Percentiles rank a stretch among this genome's conserved stretches.
phyloP scores from a whole-genome alignment of 2,888 invertebrate species.

The Caradrina clavipalpis region DNA sequence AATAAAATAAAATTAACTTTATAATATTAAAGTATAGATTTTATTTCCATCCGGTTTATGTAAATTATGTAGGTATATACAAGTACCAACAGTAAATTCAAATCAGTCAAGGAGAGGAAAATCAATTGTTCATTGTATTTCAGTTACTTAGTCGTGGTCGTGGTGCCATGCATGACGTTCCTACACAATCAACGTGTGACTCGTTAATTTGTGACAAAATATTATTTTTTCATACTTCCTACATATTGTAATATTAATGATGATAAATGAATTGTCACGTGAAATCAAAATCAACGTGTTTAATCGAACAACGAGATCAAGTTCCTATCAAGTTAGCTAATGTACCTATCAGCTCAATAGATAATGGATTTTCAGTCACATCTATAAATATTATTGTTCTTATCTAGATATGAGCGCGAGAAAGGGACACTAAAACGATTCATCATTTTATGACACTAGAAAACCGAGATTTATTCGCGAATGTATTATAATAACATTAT shows the following conservation, averaged over 20 bases:
- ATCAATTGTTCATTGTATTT: constrained; percentile 60
- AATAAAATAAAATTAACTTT: too few species aligned
- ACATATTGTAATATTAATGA: constrained; percentile 27
- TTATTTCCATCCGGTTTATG: neutral
- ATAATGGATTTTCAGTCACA: constrained; percentile 22
- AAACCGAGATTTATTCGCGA: neutral
- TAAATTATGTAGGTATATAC: neutral
- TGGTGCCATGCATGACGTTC: constrained; percentile 41
- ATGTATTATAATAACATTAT: neutral
- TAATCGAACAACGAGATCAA: constrained; percentile 7
- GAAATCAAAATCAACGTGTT: constrained; percentile 47
- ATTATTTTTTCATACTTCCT: constrained; percentile 23
- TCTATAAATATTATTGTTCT: constrained; percentile 30
- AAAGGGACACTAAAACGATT: constrained; percentile 18
- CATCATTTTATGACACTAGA: constrained; percentile 25
- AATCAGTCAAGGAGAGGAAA: constrained; percentile 47
- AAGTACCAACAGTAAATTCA: constrained; percentile 28
- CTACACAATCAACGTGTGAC: constrained; percentile 40
- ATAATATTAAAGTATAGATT: neutral
- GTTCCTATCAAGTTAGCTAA: constrained; percentile 17
- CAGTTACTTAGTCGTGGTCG: constrained; percentile 27
- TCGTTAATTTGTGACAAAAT: constrained; percentile 38
- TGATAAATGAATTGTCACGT: constrained; percentile 46
- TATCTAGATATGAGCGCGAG: constrained; percentile 13
- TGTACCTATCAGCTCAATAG: constrained; percentile 8